Evolutionary conservation across 2,888 invertebrate species (phyloP).

Genomic region (Melolontha melolontha): DNA sequence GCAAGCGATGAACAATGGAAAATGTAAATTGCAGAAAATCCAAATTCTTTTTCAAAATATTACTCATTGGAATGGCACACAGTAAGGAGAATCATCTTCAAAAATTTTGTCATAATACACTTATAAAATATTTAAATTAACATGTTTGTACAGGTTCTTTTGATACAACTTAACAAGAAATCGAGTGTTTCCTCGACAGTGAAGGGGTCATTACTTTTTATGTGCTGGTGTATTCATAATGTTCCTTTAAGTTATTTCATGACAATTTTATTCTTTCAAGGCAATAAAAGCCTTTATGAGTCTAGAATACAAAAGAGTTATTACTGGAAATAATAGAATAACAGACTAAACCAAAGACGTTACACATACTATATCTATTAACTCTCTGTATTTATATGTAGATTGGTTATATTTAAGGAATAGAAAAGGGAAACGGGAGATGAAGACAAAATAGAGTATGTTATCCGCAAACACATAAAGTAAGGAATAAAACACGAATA

Average conservation of each 20-base stretch:
- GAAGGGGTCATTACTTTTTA: neutral
- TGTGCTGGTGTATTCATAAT: neutral
- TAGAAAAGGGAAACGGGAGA: neutral
- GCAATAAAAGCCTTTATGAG: constrained; percentile 25
- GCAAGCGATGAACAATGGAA: no score
- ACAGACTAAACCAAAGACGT: constrained; percentile 23
- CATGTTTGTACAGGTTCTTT: no score
- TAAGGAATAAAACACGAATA: no score
- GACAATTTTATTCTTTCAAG: constrained; percentile 4
- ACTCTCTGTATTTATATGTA: constrained; percentile 9
- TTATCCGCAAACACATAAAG: no score
- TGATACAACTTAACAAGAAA: no score
- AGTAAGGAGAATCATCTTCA: no score
- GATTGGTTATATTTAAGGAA: constrained; percentile 4
- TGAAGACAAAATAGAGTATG: neutral
- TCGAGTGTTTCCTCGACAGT: neutral
- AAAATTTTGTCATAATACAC: no score
- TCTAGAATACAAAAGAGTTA: constrained; percentile 35
- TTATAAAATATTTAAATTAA: no score
- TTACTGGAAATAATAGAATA: constrained; percentile 41
- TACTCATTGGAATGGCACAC: no score
- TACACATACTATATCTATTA: constrained; percentile 40
- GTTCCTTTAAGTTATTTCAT: constrained; percentile 10
- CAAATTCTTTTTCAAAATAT: no score
- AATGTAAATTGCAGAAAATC: no score